Evolutionary conservation across 1,140 invertebrate species (phyloP), one percentile per base, ranked within the genome.

Genomic region (Orchesella cincta): DNA sequence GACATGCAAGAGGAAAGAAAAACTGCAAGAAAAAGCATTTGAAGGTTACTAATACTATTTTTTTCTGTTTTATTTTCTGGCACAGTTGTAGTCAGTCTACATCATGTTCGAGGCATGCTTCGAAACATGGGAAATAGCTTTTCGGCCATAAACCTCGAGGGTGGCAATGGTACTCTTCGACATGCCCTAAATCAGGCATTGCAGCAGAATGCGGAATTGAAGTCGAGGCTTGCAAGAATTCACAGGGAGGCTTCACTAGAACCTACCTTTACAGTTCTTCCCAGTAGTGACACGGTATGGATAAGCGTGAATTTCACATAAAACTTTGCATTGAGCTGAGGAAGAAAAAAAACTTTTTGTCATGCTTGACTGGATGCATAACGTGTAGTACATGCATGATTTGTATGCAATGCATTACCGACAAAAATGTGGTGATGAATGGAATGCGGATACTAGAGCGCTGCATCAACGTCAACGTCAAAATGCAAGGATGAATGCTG

Each of bases 121-220:
- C 79, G 77, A 0, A 76, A 79, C 51, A 62, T 77, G 46, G 77
- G 77, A 5, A 74, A 73, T n/a, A 73, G 46, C 20, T 39, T 54
- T 3, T 73, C 70, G 39, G 62, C 78, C 23, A 51, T 77, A 33
- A 78, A 81, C 71, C 52, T 76, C 3, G 81, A 81, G 46, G 77
- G 77, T 2, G 81, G 81, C 35, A 76, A 78, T 26, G 84, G 87
- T 1, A 88, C 86, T 36, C 84, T 92, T 1, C 85, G 89, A 28
- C 87, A 87, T 73, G 89, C 88, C 80, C 86, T 91, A 18, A 88
- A 88, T 79, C 89, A 92, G 82, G 89, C 90, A 12, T 83, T 93
- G 39, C 89, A 92, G 75, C 92, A 93, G 86, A 94, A 94, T 86
- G 85, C 88, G 84, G 92, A 93, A 83, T 84, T 93, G 78, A 88